Conservation (phyloP, 2,797 vertebrate genomes). For the Diglossa cyanea region DNA sequence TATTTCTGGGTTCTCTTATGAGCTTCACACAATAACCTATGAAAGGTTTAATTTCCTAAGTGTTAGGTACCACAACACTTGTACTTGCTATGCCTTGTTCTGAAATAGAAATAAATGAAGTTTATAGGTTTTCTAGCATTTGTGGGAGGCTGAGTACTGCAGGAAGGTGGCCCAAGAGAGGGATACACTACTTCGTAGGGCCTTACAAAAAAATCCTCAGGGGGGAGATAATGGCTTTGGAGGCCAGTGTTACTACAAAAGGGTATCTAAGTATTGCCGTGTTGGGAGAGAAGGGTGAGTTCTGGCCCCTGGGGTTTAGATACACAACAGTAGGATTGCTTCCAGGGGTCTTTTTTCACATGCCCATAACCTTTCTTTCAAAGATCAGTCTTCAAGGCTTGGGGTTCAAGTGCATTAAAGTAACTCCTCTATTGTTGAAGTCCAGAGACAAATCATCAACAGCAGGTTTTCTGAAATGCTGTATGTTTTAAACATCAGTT, state of each 20-base stretch:
- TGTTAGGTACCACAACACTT: neutral
- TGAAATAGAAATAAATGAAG: neutral
- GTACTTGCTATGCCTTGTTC: neutral
- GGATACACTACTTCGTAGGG: neutral
- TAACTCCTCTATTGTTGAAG: neutral
- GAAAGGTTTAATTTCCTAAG: neutral
- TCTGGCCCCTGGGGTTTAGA: neutral
- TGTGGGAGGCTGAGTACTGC: neutral
- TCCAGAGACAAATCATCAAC: neutral
- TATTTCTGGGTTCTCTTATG: neutral
- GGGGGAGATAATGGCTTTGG: neutral
- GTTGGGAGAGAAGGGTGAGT: neutral
- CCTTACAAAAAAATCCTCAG: accelerated
- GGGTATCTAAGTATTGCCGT: neutral
- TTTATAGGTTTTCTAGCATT: neutral
- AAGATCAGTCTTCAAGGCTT: neutral
- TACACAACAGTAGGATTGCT: neutral
- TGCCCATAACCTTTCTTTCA: neutral
- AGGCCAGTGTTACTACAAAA: neutral
- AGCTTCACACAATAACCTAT: neutral
- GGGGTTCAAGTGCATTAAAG: neutral
- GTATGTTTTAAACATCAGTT: neutral
- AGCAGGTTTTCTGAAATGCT: neutral
- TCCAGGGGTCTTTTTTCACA: neutral
- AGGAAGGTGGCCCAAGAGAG: neutral